Evolutionary conservation across 2,888 invertebrate genomes (phyloP).

Genomic region (Chydorus sphaericus): DNA sequence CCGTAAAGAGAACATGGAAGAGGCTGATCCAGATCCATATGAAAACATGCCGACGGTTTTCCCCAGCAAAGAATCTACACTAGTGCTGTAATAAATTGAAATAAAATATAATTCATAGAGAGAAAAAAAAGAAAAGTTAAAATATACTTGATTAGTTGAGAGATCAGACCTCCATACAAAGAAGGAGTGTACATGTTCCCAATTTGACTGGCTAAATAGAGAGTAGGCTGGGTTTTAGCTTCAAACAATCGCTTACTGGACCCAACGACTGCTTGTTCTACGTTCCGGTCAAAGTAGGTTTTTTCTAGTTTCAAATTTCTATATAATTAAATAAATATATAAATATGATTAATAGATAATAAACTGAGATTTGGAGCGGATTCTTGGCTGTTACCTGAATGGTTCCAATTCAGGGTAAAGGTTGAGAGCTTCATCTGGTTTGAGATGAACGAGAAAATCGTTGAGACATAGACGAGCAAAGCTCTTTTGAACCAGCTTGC

Average conservation of each 20-base stretch:
- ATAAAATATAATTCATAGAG: constrained; percentile 4
- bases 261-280: constrained; percentile 73
- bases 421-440: constrained; percentile 35
- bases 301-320: constrained; percentile 54
- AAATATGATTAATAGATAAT: no score
- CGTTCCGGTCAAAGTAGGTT: constrained; percentile 76
- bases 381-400: constrained; percentile 36
- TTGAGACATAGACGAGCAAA: constrained; percentile 76
- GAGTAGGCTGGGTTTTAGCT: constrained; percentile 69
- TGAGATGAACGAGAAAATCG: constrained; percentile 66
- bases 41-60: constrained; percentile 81
- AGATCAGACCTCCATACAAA: constrained; percentile 80
- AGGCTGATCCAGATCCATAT: constrained; percentile 91
- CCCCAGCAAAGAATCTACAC: constrained; percentile 51
- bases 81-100: constrained; percentile 34
- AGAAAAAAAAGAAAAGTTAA: no score
- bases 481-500: constrained; percentile 94
- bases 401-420: constrained; percentile 51
- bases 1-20: constrained; percentile 79
- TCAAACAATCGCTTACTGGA: constrained; percentile 56
- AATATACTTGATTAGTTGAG: constrained; percentile 57
- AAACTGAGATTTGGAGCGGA: no score
- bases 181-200: constrained; percentile 99
- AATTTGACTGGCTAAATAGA: constrained; percentile 73
- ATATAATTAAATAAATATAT: no score